Conservation (phyloP, 2,113 vertebrate genomes). For the Silurus glanis region DNA sequence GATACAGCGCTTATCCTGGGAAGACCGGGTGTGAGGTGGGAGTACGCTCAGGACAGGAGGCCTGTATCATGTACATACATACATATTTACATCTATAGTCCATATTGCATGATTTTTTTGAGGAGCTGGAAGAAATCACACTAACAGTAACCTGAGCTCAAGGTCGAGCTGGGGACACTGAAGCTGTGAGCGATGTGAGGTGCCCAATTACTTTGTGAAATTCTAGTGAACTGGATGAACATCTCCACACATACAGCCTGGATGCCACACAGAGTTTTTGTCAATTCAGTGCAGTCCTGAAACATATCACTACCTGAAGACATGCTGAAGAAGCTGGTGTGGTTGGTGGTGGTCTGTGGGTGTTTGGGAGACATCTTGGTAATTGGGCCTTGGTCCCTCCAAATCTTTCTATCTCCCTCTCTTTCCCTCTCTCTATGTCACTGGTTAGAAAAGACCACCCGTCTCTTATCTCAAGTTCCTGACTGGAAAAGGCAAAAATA, state of each 20-base stretch:
- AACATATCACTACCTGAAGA: slow-evolving; percentile 1
- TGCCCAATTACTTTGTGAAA: slow-evolving; percentile 20
- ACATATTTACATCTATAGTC: not conserved
- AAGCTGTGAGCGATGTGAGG: slow-evolving; percentile 9
- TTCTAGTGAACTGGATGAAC: slow-evolving; percentile 5
- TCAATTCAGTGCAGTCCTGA: not conserved
- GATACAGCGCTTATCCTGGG: not conserved
- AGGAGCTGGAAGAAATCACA: not conserved
- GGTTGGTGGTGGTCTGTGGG: slow-evolving; percentile 9
- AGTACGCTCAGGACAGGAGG: too few species aligned
- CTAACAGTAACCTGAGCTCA: slow-evolving; percentile 14
- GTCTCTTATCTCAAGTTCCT: slow-evolving; percentile 30
- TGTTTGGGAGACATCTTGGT: slow-evolving; percentile 5
- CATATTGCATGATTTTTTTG: not conserved
- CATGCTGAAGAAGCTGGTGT: slow-evolving; percentile 12
- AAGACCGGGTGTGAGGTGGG: too few species aligned
- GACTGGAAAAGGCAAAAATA: slow-evolving; percentile 27
- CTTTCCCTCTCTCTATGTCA: not conserved
- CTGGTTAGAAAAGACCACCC: slow-evolving; percentile 13
- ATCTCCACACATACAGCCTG: not conserved
- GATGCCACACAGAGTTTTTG: not conserved
- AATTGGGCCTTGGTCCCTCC: not conserved
- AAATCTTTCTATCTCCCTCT: not conserved
- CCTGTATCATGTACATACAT: too few species aligned
- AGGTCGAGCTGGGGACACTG: not conserved